Base-by-base conservation (phyloP, 2,888 invertebrate genomes). In the Volucella inanis region DNA sequence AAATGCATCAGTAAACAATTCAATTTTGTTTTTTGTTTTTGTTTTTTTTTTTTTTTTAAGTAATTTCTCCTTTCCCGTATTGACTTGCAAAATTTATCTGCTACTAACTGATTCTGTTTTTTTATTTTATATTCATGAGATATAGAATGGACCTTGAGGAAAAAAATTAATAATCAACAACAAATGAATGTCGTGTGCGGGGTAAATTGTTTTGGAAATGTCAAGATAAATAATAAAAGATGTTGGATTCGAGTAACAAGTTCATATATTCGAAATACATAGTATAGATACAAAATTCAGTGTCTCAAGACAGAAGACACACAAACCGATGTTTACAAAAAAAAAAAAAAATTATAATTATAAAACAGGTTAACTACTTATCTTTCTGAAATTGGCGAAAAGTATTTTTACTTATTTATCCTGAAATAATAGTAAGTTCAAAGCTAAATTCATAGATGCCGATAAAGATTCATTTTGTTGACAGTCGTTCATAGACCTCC, bases 231-330 rank as follows among this genome's bases (percentile, higher is more conserved):
- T 31, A 54, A 3, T 6, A 18, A 10, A 15, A 14, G 62, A 54
- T 64, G 54, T 38, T 62, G 54, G 6, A 54, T 62, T 62, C 31
- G 62, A 62, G 64, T 72, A 72, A 54, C 72, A 47, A 62, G 62
- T 62, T 47, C 18, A 8, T 54, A 38, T 43, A 11, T 41, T 9
- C 50, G 47, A 62, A 11, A 55, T 31, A 31, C 6, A 14, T 8
- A 2, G 18, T 22, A 22, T 22, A 22, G 18, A 22, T 22, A 12
- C 31, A 38, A n/a, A 9, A 31, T 55, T 22, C n/a, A 31, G 14
- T 55, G 38, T 55, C 31, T 31, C 55, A 31, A n/a, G 55, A 55
- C n/a, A 8, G 14, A 31, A 38, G 38, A 38, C 9, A 38, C 12
- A 55, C 12, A n/a, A 6, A 31, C 6, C 3, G 3, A 22, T 22